phyloP scores from a whole-genome alignment of 1,140 invertebrate species.

The Stegodyphus mimosarum region DNA sequence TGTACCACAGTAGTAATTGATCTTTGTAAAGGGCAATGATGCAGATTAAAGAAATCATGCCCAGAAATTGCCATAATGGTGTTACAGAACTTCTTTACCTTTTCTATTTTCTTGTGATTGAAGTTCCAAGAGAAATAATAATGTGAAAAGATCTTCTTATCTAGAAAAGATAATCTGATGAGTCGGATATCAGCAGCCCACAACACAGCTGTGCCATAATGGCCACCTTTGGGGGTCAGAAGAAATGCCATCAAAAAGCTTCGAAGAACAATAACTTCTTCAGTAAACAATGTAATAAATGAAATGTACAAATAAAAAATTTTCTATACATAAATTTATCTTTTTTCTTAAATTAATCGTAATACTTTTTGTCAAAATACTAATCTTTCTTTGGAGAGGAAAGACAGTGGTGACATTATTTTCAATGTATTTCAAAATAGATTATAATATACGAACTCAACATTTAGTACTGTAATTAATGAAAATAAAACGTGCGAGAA shows the following conservation, averaged over 20 bases:
- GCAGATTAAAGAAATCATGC: not conserved
- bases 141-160: not conserved
- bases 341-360: too few relatives aligned
- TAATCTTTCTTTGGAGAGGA: too few relatives aligned
- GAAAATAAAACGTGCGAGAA: too few relatives aligned
- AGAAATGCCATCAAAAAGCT: slow-evolving; percentile 17
- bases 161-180: not conserved
- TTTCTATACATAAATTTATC: not conserved
- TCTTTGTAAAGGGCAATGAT: not conserved
- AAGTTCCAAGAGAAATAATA: not conserved
- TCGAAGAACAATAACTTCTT: slow-evolving; percentile 9
- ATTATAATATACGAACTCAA: too few relatives aligned
- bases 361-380: too few relatives aligned
- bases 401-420: too few relatives aligned
- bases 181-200: not conserved
- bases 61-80: not conserved
- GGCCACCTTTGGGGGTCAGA: slow-evolving; percentile 20
- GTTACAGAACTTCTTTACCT: not conserved
- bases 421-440: too few relatives aligned
- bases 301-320: slow-evolving; percentile 45
- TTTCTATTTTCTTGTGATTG: not conserved
- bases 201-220: slow-evolving; percentile 41
- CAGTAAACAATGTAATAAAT: slow-evolving; percentile 23
- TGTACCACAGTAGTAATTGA: not conserved
- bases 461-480: too few relatives aligned